Base-by-base conservation (phyloP, 1,140 invertebrate genomes). In the Tetramorium simillimum region DNA sequence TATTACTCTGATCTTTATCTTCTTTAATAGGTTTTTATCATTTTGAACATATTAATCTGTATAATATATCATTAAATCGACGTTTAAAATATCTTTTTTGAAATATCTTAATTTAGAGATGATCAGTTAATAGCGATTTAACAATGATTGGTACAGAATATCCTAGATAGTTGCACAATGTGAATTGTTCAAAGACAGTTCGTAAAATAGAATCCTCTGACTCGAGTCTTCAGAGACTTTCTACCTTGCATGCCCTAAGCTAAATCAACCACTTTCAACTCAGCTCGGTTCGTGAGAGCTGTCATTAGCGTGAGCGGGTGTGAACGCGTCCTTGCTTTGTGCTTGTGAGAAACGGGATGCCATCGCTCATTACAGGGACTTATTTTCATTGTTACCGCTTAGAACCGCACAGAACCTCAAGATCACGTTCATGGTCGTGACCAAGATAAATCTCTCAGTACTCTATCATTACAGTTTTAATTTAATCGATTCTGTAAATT, bases 281-380 rank as follows among this genome's bases (percentile, higher is more conserved):
- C n/a, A 9, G 24, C 24, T 12, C 37, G 21, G 28, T 72, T 33
- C 28, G 53, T 86, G 76, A 76, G 65, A 88, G 89, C 89, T 90
- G 90, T 90, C 89, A 76, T 92, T 67, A 81, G 65, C 78, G 73
- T 85, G 77, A 78, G 89, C 90, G 85, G 81, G 86, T 90, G 88
- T 87, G 85, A 88, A 86, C 53, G 76, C 88, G 92, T 84, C 93
- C 92, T 93, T 94, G 92, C 91, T 91, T 93, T 93, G 91, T 94
- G 82, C 69, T 72, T 40, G 28, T 9, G 70, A 77, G 72, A 72
- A 91, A 75, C 67, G n/a, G 49, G 53, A 86, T 90, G 86, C 67
- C 51, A n/a, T 21, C 69, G 56, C 89, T 93, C 88, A 70, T 90
- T 91, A 82, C 69, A 72, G 56, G 1, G 2, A 33, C 21, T 33